A percentile compares a stretch with the other conserved stretches of the same genome.
Conservation (phyloP, 2,797 vertebrate species). For the Meriones psammophilus region DNA sequence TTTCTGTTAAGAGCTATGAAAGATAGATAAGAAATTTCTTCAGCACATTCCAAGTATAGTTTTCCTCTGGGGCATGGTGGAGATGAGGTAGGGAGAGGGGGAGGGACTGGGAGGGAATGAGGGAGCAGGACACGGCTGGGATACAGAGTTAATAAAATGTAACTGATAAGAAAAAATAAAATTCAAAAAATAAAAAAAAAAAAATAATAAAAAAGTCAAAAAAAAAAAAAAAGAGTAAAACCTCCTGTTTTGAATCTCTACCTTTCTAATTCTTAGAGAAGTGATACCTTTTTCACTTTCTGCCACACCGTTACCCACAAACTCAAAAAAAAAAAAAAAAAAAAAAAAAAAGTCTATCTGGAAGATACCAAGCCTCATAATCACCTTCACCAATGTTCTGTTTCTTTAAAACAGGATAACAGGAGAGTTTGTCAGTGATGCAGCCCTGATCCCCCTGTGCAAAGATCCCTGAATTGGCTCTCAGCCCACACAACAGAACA, state of each 20-base stretch:
- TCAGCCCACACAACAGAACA: not conserved
- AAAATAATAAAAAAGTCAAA: too few species aligned
- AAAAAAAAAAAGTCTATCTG: not conserved
- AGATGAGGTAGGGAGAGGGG: too few species aligned
- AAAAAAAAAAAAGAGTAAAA: not conserved
- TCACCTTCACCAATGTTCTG: not conserved
- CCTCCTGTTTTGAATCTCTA: not conserved
- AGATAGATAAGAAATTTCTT: not conserved
- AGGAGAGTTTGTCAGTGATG: too few species aligned
- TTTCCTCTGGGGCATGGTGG: too few species aligned
- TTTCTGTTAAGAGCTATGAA: not conserved
- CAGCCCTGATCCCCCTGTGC: too few species aligned
- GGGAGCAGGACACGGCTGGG: too few species aligned
- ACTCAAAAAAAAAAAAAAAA: not conserved
- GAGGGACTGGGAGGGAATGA: too few species aligned
- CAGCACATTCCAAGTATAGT: not conserved
- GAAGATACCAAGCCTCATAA: not conserved
- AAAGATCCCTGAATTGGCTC: not conserved
- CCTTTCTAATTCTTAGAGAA: not conserved
- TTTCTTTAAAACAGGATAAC: not conserved
- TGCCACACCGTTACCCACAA: too few species aligned
- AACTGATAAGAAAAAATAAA: too few species aligned
- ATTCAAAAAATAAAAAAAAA: too few species aligned
- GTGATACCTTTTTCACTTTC: not conserved
- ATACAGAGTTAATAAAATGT: too few species aligned